Base-by-base conservation (phyloP, 2,797 vertebrate species). In the Mallotus villosus region DNA sequence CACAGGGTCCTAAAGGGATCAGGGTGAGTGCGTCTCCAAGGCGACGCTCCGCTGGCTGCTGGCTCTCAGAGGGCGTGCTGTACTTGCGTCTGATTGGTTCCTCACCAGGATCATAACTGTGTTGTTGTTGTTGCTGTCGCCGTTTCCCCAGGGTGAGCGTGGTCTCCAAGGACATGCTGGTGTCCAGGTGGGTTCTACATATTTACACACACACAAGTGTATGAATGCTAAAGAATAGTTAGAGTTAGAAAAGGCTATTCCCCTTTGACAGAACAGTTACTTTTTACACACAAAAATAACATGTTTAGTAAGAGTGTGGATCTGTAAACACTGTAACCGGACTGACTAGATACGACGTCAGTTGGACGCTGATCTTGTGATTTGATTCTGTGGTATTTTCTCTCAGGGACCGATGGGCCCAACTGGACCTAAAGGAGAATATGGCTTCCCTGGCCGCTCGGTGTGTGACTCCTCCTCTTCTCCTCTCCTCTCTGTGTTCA, bases 371-470 rank as follows among this genome's bases (percentile, higher is more conserved):
- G 37, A 32, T 63, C 14, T 60, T 74, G 1, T 37, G 32, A 11
- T 75, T 65, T 17, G 2, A 53, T 53, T 6, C 51, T n/a, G 19
- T n/a, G n/a, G 9, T 60, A 11, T 25, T 60, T 11, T 9, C 22
- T 75, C 88, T 51, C 75, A 98, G 97, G 97, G 97, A n/a, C 95
- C 94, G 70, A 83, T 86, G 70, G 97, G 97, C 90, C 92, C 91
- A 55, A 4, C 77, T 8, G 97, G 97, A 82, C 91, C 89, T 71
- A 98, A 97, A 91, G 97, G 97, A 92, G 97, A 95, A 80, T 94
- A 96, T 65, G 97, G 97, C 55, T 91, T 98, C 68, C 96, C 97
- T 0, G 96, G 97, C 73, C 93, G 96, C 51, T 86, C 94, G 21
- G 97, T 98, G 87, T 85, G 96, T 94, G 84, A 77, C 41, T 21